Conservation (phyloP, 92 coral and sea anemone species). For the Bergia sp. region DNA sequence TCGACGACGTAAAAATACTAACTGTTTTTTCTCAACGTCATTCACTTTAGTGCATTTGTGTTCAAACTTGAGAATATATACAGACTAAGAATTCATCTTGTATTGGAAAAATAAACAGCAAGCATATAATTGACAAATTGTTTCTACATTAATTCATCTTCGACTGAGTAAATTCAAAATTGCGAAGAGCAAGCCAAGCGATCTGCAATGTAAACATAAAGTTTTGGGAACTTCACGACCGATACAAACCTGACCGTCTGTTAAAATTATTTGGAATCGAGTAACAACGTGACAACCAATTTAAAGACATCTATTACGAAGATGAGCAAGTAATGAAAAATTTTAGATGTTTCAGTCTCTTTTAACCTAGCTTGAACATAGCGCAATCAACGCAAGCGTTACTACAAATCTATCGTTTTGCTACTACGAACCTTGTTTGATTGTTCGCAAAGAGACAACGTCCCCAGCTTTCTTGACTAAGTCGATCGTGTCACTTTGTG, state of each 20-base stretch:
- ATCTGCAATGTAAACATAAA: constrained; percentile 33
- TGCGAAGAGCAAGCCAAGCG: constrained; percentile 16
- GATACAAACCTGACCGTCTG: constrained; percentile 22
- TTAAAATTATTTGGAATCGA: constrained; percentile 2
- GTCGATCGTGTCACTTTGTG: constrained; percentile 84
- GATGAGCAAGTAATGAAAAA: not conserved
- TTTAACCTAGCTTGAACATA: not conserved
- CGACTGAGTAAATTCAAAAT: constrained; percentile 10
- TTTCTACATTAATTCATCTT: not conserved
- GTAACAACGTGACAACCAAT: not conserved
- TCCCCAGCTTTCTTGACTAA: constrained; percentile 92
- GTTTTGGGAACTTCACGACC: constrained; percentile 25
- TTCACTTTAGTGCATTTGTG: not conserved
- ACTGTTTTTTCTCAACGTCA: not conserved
- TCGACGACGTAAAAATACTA: not conserved
- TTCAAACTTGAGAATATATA: not conserved
- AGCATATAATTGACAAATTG: not conserved
- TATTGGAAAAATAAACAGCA: not conserved
- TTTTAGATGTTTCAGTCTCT: not conserved
- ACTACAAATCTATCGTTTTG: not conserved
- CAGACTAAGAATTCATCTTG: too few relatives aligned
- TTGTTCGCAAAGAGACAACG: constrained; percentile 72
- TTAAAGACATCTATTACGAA: not conserved
- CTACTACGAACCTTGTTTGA: constrained; percentile 82
- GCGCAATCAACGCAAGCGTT: not conserved